Conservation (phyloP, 2,888 invertebrate genomes). For the Proisotoma minuta region DNA sequence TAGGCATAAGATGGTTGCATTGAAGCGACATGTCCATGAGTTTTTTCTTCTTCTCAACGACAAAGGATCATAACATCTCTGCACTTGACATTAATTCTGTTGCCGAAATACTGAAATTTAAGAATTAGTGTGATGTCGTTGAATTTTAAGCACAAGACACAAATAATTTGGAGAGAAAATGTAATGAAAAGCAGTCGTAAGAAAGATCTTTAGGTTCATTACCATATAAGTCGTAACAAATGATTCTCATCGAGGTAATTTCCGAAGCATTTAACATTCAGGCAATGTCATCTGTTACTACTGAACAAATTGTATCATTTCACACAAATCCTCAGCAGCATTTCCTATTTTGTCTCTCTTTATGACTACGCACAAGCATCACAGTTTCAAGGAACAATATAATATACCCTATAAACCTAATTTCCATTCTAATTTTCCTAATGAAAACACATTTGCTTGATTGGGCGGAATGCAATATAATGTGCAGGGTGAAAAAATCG, state of each 20-base stretch:
- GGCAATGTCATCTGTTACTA: slow-evolving; percentile 41
- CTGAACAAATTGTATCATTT: slow-evolving; percentile 1
- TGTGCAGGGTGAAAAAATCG: too few relatives aligned
- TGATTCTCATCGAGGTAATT: slow-evolving; percentile 45
- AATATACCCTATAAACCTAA: background rate
- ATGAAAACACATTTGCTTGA: too few relatives aligned
- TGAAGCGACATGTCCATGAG: background rate
- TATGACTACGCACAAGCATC: background rate
- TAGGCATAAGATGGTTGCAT: background rate
- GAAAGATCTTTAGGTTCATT: slow-evolving; percentile 46
- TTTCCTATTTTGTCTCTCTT: background rate
- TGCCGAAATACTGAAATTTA: too few relatives aligned
- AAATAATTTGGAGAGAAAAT: too few relatives aligned
- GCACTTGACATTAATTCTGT: slow-evolving; percentile 2
- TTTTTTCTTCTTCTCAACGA: too few relatives aligned
- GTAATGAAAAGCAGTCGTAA: slow-evolving; percentile 28
- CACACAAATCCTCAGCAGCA: too few relatives aligned
- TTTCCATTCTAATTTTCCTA: background rate
- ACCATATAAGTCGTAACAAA: slow-evolving; percentile 46
- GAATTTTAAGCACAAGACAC: too few relatives aligned
- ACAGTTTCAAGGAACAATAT: too few relatives aligned
- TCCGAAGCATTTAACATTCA: slow-evolving; percentile 44
- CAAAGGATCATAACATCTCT: background rate
- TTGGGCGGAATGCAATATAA: too few relatives aligned
- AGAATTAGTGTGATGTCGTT: too few relatives aligned